Conservation (phyloP, 2,113 vertebrate genomes). For the Progne subis region DNA sequence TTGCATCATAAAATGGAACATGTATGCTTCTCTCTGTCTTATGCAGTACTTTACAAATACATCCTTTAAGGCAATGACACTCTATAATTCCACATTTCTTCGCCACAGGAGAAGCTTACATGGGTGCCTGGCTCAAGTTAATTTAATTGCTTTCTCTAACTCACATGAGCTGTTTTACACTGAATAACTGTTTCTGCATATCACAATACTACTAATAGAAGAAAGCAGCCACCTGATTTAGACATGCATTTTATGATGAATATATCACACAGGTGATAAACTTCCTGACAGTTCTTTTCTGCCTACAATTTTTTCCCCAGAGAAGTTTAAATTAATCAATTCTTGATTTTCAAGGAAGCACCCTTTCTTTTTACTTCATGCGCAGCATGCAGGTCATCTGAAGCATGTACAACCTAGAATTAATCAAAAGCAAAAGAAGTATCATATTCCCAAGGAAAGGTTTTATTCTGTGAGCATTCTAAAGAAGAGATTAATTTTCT, state of each 20-base stretch:
- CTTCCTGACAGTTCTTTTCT: background rate
- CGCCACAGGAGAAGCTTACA: constrained; percentile 25
- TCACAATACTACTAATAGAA: background rate
- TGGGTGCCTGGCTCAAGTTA: constrained; percentile 26
- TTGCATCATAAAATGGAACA: background rate
- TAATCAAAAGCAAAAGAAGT: background rate
- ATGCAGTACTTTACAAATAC: constrained; percentile 21
- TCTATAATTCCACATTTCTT: background rate
- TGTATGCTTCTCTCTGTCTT: background rate
- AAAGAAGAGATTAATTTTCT: background rate
- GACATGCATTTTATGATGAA: constrained; percentile 2
- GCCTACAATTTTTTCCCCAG: background rate
- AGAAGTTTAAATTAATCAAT: background rate
- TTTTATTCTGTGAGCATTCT: background rate
- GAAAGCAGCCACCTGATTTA: background rate
- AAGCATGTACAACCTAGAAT: background rate
- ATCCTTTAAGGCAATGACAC: background rate
- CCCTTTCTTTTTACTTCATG: background rate
- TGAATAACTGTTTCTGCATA: background rate
- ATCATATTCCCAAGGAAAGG: background rate
- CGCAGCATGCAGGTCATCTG: background rate
- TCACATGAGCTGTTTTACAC: constrained; percentile 28
- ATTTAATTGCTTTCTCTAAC: constrained; percentile 38
- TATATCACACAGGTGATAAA: background rate
- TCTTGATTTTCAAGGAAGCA: constrained; percentile 1